phyloP scores from a whole-genome alignment of 2,888 invertebrate species.

The Vandiemenella viatica region DNA sequence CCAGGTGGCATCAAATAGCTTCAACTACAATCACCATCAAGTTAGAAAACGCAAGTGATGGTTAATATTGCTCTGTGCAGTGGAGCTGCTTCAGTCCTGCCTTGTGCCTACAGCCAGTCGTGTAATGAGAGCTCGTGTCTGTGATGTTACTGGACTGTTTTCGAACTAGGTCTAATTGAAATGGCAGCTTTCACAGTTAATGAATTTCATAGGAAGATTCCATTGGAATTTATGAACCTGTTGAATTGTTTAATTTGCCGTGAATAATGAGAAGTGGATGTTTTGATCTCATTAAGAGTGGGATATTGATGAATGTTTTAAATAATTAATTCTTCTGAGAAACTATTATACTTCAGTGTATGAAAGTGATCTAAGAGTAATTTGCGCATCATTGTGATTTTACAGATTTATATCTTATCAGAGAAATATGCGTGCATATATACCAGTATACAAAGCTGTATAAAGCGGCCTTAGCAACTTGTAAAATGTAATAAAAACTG shows the following conservation, averaged over 20 bases:
- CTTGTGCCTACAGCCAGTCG: no score
- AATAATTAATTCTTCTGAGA: no score
- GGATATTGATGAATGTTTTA: no score
- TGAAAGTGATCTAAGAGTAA: background rate
- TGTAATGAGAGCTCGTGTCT: background rate
- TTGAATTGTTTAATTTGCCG: no score
- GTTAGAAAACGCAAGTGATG: slow-evolving; percentile 15
- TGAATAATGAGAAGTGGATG: no score
- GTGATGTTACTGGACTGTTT: background rate
- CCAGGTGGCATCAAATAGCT: slow-evolving; percentile 6
- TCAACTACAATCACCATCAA: slow-evolving; percentile 11
- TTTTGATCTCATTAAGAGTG: no score
- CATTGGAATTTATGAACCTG: no score
- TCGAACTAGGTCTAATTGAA: background rate
- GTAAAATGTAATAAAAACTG: background rate
- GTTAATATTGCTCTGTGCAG: no score
- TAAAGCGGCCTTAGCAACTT: slow-evolving; percentile 13
- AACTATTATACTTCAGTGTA: background rate
- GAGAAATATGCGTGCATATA: no score
- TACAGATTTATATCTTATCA: no score
- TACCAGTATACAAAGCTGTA: slow-evolving; percentile 8
- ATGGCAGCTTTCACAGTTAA: background rate
- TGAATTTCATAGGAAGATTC: no score
- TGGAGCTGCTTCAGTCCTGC: no score
- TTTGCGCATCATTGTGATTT: background rate